Percentiles rank a stretch among this genome's conserved stretches.
Conservation (phyloP, 1,140 invertebrate species). For the Plodia interpunctella region DNA sequence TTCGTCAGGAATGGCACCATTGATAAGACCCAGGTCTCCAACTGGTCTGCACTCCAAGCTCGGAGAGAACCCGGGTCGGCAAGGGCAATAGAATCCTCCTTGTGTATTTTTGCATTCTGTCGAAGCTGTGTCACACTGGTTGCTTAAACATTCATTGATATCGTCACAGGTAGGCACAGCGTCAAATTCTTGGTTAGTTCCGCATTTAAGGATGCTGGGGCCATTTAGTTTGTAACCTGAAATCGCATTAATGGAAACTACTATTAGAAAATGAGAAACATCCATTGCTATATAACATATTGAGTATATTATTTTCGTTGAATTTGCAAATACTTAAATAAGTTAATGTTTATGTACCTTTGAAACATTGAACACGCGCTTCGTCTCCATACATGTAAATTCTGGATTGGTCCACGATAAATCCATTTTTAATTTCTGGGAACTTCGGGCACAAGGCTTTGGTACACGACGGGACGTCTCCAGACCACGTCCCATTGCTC, state of each 20-base stretch:
- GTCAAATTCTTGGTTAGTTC: conserved; percentile 89
- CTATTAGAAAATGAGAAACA: no score
- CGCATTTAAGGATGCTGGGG: conserved; percentile 92
- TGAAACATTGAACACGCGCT: conserved; percentile 93
- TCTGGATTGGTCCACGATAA: conserved; percentile 85
- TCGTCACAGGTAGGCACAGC: conserved; percentile 93
- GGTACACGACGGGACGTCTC: conserved; percentile 91
- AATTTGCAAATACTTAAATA: no score
- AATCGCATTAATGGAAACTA: conserved; percentile 14
- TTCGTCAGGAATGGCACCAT: conserved; percentile 92
- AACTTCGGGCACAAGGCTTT: conserved; percentile 89
- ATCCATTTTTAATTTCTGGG: conserved; percentile 91
- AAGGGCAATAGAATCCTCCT: conserved; percentile 95
- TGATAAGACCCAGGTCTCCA: conserved; percentile 91
- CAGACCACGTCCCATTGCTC: conserved; percentile 98
- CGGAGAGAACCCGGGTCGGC: conserved; percentile 89
- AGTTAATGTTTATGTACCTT: conserved; percentile 80
- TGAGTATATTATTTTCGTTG: no score
- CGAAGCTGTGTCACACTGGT: conserved; percentile 92
- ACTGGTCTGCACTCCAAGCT: conserved; percentile 93
- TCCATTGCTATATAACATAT: no score
- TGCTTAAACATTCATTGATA: conserved; percentile 93
- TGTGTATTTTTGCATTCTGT: conserved; percentile 94
- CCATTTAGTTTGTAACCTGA: conserved; percentile 65
- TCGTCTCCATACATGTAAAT: conserved; percentile 93